Base-by-base conservation (phyloP, 2,797 vertebrate species). In the Enteromius radiatus region DNA sequence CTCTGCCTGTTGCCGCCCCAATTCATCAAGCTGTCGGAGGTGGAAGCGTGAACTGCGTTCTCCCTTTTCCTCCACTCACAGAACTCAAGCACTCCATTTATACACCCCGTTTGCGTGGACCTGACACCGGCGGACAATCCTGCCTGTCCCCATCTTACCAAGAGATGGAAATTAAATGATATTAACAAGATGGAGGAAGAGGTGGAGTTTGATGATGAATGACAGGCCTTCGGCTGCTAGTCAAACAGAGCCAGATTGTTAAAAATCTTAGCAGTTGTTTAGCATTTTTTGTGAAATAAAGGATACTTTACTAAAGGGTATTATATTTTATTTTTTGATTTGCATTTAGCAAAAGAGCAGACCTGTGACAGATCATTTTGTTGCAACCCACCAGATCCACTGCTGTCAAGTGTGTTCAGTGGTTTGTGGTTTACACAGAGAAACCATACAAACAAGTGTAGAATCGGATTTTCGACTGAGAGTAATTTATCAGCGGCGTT, bases 21-120 rank as follows among this genome's bases (percentile, higher is more conserved):
- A 96, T 95, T 96, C 90, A 84, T 88, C 88, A 86, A 84, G 77
- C 82, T 89, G 85, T 86, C 88, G 69, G 82, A 81, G 87, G 84
- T 85, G 84, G 78, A 91, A 90, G 76, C 86, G 80, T 65, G 75
- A 81, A 86, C 78, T 52, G 64, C 49, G 17, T 83, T 85, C 84
- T 36, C 71, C 75, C 81, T 85, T 82, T 78, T 80, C 75, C 77
- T 85, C 71, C 76, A 75, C 49, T 79, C 70, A 61, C 36, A 71
- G 45, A 80, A 56, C 70, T 86, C 80, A 73, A 33, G 78, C 79
- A 61, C 85, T 84, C 54, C 69, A 87, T 91, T 87, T 86, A 84
- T 90, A 75, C 90, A 81, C 87, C 87, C 86, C 88, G 84, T 83
- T 85, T 82, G 84, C 56, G 76, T 38, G 73, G 79, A 76, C 70